phyloP scores from a whole-genome alignment of 1,140 invertebrate genomes.

The Trichonephila inaurata region DNA sequence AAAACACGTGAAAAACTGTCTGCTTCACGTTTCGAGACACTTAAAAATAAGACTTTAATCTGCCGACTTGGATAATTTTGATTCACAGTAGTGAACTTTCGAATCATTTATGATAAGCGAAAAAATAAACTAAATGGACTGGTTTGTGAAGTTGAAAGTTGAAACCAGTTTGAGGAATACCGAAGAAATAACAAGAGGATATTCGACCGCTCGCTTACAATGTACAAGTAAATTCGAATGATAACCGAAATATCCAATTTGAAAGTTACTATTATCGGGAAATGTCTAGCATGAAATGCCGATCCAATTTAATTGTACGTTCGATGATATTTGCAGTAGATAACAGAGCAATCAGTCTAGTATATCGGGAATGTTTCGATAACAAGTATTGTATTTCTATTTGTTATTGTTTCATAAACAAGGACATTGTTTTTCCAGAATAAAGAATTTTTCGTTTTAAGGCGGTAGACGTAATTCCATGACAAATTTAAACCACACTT shows the following conservation, averaged over 20 bases:
- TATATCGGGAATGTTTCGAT: not conserved
- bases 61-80: too few relatives aligned
- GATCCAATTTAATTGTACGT: not conserved
- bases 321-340: not conserved
- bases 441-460: not conserved
- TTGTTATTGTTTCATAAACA: not conserved
- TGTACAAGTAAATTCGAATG: not conserved
- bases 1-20: too few relatives aligned
- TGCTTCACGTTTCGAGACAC: too few relatives aligned
- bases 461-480: too few relatives aligned
- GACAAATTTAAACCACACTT: too few relatives aligned
- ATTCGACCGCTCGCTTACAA: not conserved
- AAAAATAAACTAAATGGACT: too few relatives aligned
- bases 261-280: not conserved
- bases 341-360: not conserved
- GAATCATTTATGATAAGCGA: too few relatives aligned
- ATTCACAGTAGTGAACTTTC: too few relatives aligned
- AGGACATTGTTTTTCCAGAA: not conserved
- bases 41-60: too few relatives aligned
- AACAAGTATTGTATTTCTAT: not conserved
- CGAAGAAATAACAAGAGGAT: not conserved
- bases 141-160: too few relatives aligned
- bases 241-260: not conserved
- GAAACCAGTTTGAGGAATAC: too few relatives aligned
- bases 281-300: not conserved